Percentiles rank a stretch among this genome's conserved stretches.
Conservation (phyloP, 2,888 invertebrate genomes). For the Cerastoderma edule region DNA sequence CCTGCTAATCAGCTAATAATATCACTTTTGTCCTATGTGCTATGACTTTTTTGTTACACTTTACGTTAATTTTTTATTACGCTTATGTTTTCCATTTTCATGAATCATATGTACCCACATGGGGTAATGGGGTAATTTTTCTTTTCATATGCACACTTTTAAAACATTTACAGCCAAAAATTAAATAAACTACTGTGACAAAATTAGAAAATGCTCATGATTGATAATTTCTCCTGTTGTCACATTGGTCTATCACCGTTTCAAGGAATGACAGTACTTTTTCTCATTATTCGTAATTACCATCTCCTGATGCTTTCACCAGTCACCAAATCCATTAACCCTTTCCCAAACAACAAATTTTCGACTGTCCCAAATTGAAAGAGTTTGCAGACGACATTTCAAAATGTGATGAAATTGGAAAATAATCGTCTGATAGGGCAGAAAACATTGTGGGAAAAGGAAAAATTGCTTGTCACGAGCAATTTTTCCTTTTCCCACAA, state of each 20-base stretch:
- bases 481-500: no score
- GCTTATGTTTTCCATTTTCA: no score
- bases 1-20: no score
- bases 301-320: not conserved
- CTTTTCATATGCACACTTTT: no score
- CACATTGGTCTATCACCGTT: not conserved
- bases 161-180: no score
- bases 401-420: not conserved
- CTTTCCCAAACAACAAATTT: not conserved
- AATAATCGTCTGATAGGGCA: not conserved
- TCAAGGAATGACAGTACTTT: not conserved
- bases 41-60: no score
- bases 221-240: slow-evolving; percentile 1
- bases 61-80: no score
- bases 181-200: not conserved
- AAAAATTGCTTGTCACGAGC: slow-evolving; percentile 4
- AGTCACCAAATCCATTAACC: not conserved
- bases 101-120: no score
- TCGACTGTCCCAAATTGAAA: not conserved
- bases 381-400: not conserved
- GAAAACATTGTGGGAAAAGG: slow-evolving; percentile 14
- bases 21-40: no score
- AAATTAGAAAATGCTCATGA: slow-evolving; percentile 5
- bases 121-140: no score
- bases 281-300: not conserved